Evolutionary conservation across 2,113 vertebrate genomes (phyloP), one percentile per base, ranked within the genome.

Genomic region (Nycticebus coucang): DNA sequence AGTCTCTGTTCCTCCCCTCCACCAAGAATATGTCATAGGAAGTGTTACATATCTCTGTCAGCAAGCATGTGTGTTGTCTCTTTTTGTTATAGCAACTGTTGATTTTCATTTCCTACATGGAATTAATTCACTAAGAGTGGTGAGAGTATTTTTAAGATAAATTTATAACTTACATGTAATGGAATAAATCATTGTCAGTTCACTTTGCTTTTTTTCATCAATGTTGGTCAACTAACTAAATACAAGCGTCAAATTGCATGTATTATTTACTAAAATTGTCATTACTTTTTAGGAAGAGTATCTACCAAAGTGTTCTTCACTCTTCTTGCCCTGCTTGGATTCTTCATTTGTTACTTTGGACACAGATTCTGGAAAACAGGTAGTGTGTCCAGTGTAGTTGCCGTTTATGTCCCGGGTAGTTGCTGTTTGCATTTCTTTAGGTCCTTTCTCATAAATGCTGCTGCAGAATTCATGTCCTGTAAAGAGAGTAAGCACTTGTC

Each of bases 351-450:
- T 96, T 99, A 99, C 97, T 98, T 99, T 69, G 99, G 99, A 21
- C 99, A 99, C 96, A 98, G 99, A 69, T 99, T 99, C 98, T 99
- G 99, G 98, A 99, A 99, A 98, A 99, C 98, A 98, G 99, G 99
- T 99, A 98, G 33, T 60, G 5, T 2, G 12, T 80, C 37, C 53
- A 8, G 22, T 55, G 4, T 21, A 60, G 37, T 50, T 93, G 18
- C 55, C 35, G 7, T 41, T 82, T 53, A 0, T 26, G 41, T 41
- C 41, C 41, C 41, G 41, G 3, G 41, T 41, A 5, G 41, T 41
- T 41, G 18, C 55, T 37, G 6, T 41, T 82, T 53, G 33, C 13
- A 0, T 26, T 15, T 69, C 24, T 33, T 4, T 0, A 35, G 35
- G 15, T 24, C 19, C 87, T 21, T 57, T 62, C 21, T 96, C 0